Evolutionary conservation across 2,888 invertebrate genomes (phyloP).

Genomic region (Athalia rosae): DNA sequence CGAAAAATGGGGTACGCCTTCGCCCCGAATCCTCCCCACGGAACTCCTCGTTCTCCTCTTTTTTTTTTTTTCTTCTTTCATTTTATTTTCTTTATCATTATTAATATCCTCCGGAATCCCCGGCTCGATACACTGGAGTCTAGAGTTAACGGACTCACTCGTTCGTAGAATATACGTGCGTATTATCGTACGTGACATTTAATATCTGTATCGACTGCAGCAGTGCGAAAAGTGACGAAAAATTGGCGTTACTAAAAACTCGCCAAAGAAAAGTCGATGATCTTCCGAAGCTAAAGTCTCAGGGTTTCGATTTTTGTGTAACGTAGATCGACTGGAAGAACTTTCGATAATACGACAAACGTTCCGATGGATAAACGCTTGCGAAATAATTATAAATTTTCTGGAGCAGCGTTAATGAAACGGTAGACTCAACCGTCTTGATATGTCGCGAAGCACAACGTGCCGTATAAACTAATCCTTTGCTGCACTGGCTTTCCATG

Average conservation of each 20-base stretch:
- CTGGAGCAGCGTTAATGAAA: conserved; percentile 9
- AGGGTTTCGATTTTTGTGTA: not conserved
- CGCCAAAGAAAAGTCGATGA: too few species aligned
- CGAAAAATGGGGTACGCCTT: conserved; percentile 41
- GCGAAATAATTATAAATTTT: not conserved
- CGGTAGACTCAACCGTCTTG: conserved; percentile 15
- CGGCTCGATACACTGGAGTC: conserved; percentile 20
- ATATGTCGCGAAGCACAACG: conserved; percentile 29
- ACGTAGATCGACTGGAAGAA: not conserved
- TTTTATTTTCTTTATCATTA: conserved; percentile 14
- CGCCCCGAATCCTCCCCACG: conserved; percentile 8
- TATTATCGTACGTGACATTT: not conserved
- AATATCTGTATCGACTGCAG: not conserved
- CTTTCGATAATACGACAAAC: too few species aligned
- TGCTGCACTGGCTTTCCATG: conserved; percentile 66
- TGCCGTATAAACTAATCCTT: conserved; percentile 42
- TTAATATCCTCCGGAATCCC: conserved; percentile 39
- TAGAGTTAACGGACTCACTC: conserved; percentile 12
- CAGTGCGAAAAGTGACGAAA: too few species aligned
- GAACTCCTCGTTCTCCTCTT: not conserved
- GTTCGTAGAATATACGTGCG: conserved; percentile 24
- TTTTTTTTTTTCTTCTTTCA: not conserved
- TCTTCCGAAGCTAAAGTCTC: not conserved
- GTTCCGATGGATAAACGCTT: too few species aligned
- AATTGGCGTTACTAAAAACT: too few species aligned